phyloP scores from a whole-genome alignment of 2,113 vertebrate species.

The Podarcis muralis region DNA sequence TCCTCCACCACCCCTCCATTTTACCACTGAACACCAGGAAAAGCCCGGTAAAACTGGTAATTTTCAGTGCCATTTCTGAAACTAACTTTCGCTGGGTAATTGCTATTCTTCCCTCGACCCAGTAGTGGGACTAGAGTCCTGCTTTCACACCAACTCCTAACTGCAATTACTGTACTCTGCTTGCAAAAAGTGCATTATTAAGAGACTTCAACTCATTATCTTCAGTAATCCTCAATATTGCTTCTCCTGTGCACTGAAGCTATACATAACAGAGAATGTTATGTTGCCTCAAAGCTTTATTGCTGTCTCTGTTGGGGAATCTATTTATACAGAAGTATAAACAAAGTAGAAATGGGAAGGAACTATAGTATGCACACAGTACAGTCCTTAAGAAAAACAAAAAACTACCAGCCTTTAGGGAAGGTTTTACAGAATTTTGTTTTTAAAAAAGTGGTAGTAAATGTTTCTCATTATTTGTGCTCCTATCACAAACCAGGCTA shows the following conservation, averaged over 20 bases:
- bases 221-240: neutral
- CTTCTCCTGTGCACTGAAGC: neutral
- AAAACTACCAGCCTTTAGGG: neutral
- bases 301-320: neutral
- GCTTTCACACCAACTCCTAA: too few relatives aligned
- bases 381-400: neutral
- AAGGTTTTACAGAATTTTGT: neutral
- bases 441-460: neutral
- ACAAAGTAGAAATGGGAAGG: too few relatives aligned
- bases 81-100: neutral
- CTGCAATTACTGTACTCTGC: neutral
- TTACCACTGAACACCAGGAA: neutral
- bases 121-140: too few relatives aligned
- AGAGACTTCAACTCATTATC: neutral
- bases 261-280: neutral
- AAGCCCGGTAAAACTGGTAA: neutral
- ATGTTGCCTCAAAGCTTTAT: neutral
- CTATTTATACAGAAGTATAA: neutral
- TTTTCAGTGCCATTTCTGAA: neutral
- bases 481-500: neutral
- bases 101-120: neutral
- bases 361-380: neutral
- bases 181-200: accelerated
- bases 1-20: neutral
- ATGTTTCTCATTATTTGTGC: neutral